phyloP scores from a whole-genome alignment of 2,113 vertebrate genomes.

The Lepus europaeus region DNA sequence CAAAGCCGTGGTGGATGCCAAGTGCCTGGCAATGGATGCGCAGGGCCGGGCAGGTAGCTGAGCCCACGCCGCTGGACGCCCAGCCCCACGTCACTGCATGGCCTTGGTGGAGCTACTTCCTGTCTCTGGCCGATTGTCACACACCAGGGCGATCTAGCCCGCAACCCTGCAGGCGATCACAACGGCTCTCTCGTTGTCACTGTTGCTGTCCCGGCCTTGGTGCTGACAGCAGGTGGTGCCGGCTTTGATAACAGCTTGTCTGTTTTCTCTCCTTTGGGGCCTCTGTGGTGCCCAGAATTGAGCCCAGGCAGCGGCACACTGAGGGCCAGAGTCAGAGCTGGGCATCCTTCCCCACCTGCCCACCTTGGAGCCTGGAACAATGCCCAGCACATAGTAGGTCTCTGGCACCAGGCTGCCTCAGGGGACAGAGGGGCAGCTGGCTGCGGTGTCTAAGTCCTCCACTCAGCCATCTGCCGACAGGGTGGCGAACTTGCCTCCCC shows the following conservation, averaged over 20 bases:
- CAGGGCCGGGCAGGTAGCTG: neutral
- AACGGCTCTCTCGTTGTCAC: too few relatives aligned
- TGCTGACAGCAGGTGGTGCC: neutral
- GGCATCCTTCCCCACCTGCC: neutral
- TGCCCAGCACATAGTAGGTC: neutral
- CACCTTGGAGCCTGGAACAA: neutral
- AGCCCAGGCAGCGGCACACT: neutral
- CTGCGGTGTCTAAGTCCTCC: neutral
- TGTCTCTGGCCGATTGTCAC: neutral
- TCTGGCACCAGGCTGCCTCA: neutral
- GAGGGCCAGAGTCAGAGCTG: neutral
- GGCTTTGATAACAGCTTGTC: neutral
- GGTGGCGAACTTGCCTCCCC: accelerated
- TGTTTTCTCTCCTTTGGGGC: neutral
- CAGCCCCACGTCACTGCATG: neutral
- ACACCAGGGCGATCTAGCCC: neutral
- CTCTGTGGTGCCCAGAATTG: neutral
- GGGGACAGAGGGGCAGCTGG: neutral
- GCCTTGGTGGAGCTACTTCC: neutral
- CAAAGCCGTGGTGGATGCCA: too few relatives aligned
- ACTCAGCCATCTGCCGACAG: neutral
- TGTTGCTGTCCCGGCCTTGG: too few relatives aligned
- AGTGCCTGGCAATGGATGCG: neutral
- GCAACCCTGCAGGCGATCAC: neutral
- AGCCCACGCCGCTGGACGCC: neutral